Evolutionary conservation across 1,140 invertebrate genomes (phyloP).

Genomic region (Diorhabda carinulata): DNA sequence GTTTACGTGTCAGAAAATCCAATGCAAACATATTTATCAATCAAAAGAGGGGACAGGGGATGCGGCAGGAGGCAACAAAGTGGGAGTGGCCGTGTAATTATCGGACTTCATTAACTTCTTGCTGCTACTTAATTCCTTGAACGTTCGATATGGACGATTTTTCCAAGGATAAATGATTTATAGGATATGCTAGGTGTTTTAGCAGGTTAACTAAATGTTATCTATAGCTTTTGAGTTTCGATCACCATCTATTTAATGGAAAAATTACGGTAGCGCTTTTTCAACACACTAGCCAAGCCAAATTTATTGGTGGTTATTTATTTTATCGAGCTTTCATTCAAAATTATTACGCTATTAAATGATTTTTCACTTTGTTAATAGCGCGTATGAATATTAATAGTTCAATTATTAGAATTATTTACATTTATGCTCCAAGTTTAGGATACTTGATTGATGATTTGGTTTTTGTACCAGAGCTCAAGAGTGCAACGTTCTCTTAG

Average conservation of each 20-base stretch:
- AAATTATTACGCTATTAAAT: too few species aligned
- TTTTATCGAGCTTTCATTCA: too few species aligned
- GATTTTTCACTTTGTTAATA: too few species aligned
- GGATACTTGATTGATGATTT: too few species aligned
- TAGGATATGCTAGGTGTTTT: background rate
- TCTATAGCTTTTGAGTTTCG: background rate
- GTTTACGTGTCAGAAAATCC: background rate
- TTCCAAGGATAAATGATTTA: constrained; percentile 2
- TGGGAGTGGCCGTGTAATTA: background rate
- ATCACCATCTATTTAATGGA: background rate
- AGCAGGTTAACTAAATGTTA: background rate
- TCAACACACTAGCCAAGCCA: background rate
- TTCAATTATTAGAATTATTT: too few species aligned
- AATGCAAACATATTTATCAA: constrained; percentile 1
- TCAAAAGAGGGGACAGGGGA: background rate
- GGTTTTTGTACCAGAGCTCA: too few species aligned
- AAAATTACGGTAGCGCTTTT: constrained; percentile 1
- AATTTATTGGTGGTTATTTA: too few species aligned
- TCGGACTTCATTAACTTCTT: constrained; percentile 1
- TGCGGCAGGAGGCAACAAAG: background rate
- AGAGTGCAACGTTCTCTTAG: too few species aligned
- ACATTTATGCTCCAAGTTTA: too few species aligned
- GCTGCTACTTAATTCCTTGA: background rate
- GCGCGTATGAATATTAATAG: too few species aligned
- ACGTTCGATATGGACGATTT: background rate